phyloP scores from a whole-genome alignment of 2,888 invertebrate genomes.

The Torymus auratus region DNA sequence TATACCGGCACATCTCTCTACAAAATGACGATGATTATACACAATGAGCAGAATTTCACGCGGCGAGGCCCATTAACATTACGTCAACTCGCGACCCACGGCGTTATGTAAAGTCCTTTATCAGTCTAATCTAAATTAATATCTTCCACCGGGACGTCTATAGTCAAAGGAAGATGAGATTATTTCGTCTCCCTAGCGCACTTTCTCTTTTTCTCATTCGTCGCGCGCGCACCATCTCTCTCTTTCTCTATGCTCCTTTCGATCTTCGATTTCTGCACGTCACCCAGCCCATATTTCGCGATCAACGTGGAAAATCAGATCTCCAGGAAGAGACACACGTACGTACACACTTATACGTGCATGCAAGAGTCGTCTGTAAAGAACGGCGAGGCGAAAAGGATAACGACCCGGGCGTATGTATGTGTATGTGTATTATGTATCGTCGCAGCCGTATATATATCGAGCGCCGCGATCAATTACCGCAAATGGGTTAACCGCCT shows the following conservation, averaged over 20 bases:
- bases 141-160: slow-evolving; percentile 8
- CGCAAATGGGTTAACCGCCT: slow-evolving; percentile 41
- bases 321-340: slow-evolving; percentile 15
- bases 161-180: slow-evolving; percentile 41
- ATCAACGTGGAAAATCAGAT: slow-evolving; percentile 44
- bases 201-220: slow-evolving; percentile 53
- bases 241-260: neutral
- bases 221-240: neutral
- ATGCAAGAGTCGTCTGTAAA: neutral
- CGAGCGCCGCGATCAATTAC: slow-evolving; percentile 44
- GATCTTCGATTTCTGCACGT: slow-evolving; percentile 46
- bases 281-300: slow-evolving; percentile 32
- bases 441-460: slow-evolving; percentile 23
- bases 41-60: slow-evolving; percentile 45
- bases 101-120: slow-evolving; percentile 51
- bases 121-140: slow-evolving; percentile 56
- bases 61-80: slow-evolving; percentile 28
- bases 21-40: slow-evolving; percentile 27
- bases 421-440: slow-evolving; percentile 16
- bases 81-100: slow-evolving; percentile 12
- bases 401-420: slow-evolving; percentile 6
- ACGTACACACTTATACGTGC: neutral
- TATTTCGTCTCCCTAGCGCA: slow-evolving; percentile 30
- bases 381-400: neutral
- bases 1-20: slow-evolving; percentile 20